Conservation (phyloP, 2,113 vertebrate species). For the Epinephelus moara region DNA sequence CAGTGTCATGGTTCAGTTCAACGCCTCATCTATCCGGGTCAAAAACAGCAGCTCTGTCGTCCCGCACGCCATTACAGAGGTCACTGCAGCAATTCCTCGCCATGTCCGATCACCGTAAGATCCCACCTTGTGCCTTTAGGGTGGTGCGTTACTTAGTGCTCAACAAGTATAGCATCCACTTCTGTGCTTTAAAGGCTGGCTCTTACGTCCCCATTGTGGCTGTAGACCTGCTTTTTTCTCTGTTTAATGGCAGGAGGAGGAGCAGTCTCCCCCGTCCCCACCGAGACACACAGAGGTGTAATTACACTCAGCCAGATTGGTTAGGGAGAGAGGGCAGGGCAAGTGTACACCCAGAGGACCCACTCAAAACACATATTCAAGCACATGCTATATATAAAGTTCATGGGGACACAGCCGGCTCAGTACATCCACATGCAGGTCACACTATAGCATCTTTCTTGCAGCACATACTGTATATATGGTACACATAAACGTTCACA, state of each 20-base stretch:
- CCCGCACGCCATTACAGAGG: conserved; percentile 7
- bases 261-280: conserved; percentile 10
- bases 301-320: conserved; percentile 59
- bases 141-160: conserved; percentile 21
- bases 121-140: conserved; percentile 5
- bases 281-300: conserved; percentile 55
- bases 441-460: conserved; percentile 17
- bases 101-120: conserved; percentile 36
- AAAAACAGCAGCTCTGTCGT: conserved; percentile 13
- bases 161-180: conserved; percentile 36
- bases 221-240: conserved; percentile 26
- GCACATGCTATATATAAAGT: conserved; percentile 4
- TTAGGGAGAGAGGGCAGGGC: conserved; percentile 31
- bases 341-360: conserved; percentile 42
- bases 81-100: conserved; percentile 3
- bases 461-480: conserved; percentile 1
- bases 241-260: conserved; percentile 52
- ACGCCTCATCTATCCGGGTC: conserved; percentile 57
- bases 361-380: conserved; percentile 39
- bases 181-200: conserved; percentile 27
- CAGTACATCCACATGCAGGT: conserved; percentile 21
- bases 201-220: conserved; percentile 29
- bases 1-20: conserved; percentile 46
- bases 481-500: background rate
- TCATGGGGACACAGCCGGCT: background rate